phyloP scores from a whole-genome alignment of 1,140 invertebrate species.

The Pararge aegeria region DNA sequence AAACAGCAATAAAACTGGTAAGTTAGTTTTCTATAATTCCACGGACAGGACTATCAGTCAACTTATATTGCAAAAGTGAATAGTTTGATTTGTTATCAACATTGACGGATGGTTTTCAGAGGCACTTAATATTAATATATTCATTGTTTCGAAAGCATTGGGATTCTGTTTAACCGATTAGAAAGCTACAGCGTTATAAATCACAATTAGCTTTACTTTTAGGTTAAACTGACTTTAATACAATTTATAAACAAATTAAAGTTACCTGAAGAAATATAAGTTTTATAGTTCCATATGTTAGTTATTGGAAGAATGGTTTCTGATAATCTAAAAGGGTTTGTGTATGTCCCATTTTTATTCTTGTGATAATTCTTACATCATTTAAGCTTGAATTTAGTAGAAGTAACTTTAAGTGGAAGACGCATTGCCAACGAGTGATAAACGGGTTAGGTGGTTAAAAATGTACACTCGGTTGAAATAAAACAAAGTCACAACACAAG shows the following conservation, averaged over 20 bases:
- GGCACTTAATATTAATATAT: slow-evolving; percentile 37
- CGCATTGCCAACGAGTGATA: no score
- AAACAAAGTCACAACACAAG: no score
- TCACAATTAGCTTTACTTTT: slow-evolving; percentile 8
- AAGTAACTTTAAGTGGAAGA: no score
- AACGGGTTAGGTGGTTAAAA: no score
- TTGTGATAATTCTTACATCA: no score
- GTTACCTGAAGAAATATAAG: no score
- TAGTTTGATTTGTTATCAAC: slow-evolving; percentile 33
- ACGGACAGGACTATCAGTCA: slow-evolving; percentile 36
- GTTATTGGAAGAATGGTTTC: no score
- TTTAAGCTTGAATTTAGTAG: no score
- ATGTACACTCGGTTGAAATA: no score
- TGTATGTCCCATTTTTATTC: no score
- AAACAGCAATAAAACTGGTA: slow-evolving; percentile 42
- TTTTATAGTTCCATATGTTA: no score
- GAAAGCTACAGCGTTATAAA: slow-evolving; percentile 4
- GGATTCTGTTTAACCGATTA: slow-evolving; percentile 13
- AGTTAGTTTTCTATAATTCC: slow-evolving; percentile 28
- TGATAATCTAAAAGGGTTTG: no score
- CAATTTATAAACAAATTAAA: background rate
- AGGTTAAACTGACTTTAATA: background rate
- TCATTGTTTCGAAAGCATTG: slow-evolving; percentile 30
- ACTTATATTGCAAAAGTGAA: slow-evolving; percentile 31
- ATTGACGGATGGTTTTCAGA: slow-evolving; percentile 31